Conservation (phyloP, 2,797 vertebrate species). For the Channallabes apus region DNA sequence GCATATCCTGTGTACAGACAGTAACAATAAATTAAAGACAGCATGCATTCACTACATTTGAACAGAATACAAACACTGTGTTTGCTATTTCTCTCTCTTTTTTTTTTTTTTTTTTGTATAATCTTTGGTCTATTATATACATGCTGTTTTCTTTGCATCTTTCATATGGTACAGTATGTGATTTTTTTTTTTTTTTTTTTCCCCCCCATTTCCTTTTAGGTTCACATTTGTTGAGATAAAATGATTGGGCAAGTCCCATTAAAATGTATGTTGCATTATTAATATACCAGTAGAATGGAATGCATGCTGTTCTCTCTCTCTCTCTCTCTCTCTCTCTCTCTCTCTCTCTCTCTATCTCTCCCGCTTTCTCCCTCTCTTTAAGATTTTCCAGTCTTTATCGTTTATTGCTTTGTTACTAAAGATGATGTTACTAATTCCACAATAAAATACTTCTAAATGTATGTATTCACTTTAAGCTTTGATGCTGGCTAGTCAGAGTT, state of each 20-base stretch:
- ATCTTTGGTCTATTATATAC: slow-evolving; percentile 38
- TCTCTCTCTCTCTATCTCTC: no score
- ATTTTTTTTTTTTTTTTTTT: slow-evolving; percentile 53
- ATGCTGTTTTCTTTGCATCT: slow-evolving; percentile 30
- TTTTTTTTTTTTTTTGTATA: slow-evolving; percentile 36
- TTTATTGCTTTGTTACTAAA: slow-evolving; percentile 51
- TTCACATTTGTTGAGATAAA: slow-evolving; percentile 61
- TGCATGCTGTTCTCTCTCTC: slow-evolving; percentile 60
- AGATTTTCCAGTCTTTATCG: slow-evolving; percentile 20
- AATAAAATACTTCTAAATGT: slow-evolving; percentile 61
- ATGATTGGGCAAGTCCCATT: slow-evolving; percentile 58
- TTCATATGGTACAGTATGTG: slow-evolving; percentile 39
- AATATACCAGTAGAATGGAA: slow-evolving; percentile 56
- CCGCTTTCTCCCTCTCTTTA: no score
- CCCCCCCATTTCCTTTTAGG: no score
- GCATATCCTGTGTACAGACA: slow-evolving; percentile 67
- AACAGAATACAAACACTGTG: slow-evolving; percentile 25
- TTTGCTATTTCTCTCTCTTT: not conserved
- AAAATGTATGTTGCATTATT: slow-evolving; percentile 57
- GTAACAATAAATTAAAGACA: slow-evolving; percentile 47
- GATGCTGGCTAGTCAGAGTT: slow-evolving; percentile 84
- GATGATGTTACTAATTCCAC: slow-evolving; percentile 65
- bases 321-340: no score
- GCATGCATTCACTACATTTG: slow-evolving; percentile 49
- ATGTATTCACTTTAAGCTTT: slow-evolving; percentile 77